Base-by-base conservation (phyloP, 2,797 vertebrate species). In the Aeoliscus strigatus region DNA sequence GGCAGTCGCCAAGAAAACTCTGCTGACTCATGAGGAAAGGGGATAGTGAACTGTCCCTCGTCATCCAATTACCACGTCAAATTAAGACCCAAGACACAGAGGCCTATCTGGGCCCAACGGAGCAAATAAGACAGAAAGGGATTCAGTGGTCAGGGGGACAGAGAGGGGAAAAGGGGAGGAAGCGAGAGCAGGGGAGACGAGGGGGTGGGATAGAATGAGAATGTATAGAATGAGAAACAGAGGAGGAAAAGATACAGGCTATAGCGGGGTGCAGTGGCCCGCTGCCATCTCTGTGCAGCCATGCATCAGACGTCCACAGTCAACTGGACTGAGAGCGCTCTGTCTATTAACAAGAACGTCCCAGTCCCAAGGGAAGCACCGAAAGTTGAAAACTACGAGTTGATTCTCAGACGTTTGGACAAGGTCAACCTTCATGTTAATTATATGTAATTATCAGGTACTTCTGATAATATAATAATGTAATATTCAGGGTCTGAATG, bases 21-120 rank as follows among this genome's bases (percentile, higher is more conserved):
- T 73, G 81, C 81, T 86, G 80, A 88, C 70, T 86, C 83, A 87
- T 64, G 67, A 80, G 43, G 66, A 75, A 70, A n/a, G n/a, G 65
- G 45, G 47, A 62, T 25, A 34, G 52, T 47, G 45, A 79, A 76
- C 60, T 60, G 62, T 60, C 64, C 59, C 72, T 74, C 52, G 63
- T 80, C 76, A 70, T 74, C 74, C 69, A 81, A 86, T 85, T 84
- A 77, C 62, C 26, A 11, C 8, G 16, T 79, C 65, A 83, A 81
- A 85, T 81, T 79, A 77, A 72, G 64, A 76, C 49, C 51, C 51
- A 64, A 72, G 67, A 61, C 61, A 67, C 28, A 65, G 51, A 59
- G 66, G 64, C 60, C 64, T 70, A 64, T 67, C 59, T 48, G 43
- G 56, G 57, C 43, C 33, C 59, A 61, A 56, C 10, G 36, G 45